These are phyloP conservation scores for Drosophila vallismaia DNA, from an alignment of 2,888 invertebrate genomes.

Conservation along the genomic window DNA sequence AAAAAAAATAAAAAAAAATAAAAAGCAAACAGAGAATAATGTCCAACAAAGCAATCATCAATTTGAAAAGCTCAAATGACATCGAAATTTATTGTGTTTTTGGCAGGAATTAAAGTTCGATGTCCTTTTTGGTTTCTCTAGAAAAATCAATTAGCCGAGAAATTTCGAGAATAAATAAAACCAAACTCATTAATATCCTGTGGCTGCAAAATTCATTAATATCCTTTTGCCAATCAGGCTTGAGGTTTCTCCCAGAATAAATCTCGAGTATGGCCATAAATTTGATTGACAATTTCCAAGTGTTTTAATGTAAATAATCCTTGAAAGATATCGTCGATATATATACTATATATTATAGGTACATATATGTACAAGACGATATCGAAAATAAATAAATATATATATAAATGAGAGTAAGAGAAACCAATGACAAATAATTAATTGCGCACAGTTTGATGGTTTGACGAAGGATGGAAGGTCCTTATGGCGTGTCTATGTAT, in stretches of 20 bases:
- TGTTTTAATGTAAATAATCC: background rate
- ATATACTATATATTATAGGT: background rate
- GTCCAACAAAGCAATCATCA: constrained; percentile 31
- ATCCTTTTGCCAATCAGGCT: background rate
- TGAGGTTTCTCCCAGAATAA: background rate
- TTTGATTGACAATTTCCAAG: background rate
- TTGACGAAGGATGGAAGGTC: constrained; percentile 37
- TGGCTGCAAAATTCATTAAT: background rate
- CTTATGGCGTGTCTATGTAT: constrained; percentile 1
- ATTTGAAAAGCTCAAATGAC: constrained; percentile 4
- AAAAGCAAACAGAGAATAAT: constrained; percentile 1
- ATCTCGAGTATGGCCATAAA: background rate
- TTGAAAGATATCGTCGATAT: background rate
- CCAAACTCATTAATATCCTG: background rate
- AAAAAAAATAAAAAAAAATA: constrained; percentile 3
- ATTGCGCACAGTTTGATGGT: constrained; percentile 68
- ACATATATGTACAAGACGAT: too few species aligned
- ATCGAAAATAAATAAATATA: background rate
- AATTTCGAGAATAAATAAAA: too few species aligned
- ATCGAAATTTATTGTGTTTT: background rate
- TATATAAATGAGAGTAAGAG: too few species aligned
- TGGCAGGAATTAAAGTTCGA: background rate
- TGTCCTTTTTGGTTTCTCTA: background rate
- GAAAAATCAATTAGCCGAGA: background rate
- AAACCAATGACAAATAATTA: constrained; percentile 74